Evolutionary conservation across 2,888 invertebrate species (phyloP), one percentile per base, ranked within the genome.

Genomic region (Volucella bombylans): DNA sequence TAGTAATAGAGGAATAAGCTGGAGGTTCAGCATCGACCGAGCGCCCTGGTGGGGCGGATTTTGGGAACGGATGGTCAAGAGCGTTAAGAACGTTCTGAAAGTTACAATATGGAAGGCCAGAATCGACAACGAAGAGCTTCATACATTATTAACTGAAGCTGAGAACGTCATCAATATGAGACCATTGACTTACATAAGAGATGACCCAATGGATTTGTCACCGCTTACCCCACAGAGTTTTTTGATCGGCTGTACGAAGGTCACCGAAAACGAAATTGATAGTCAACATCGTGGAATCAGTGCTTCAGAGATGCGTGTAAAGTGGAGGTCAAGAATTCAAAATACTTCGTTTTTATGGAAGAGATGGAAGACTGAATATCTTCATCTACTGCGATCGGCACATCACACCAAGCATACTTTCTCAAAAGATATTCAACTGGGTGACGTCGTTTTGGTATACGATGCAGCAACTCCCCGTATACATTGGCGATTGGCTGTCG

Each of bases 401-500:
- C 59, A 45, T 59, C 45, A 45, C 18, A 23, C 2, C 18, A 23
- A 2, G 18, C 18, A 23, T 2, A 23, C 18, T 23, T 23, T 23
- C 18, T 43, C 45, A 62, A 62, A 12, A 4, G 12, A 18, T 18
- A 18, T 49, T 14, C 11, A 49, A 38, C 11, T 39, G 8, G 38
- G 57, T 8, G 57, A 57, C 12, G 38, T 57, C 14, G 39, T 57
- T 10, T 10, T 39, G 14, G 39, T 39, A 4, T n/a, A 64, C 38
- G 39, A 49, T 38, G 6, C 18, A 15, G 14, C 31, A 12, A 14
- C 15, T 6, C 11, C 49, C 11, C 14, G 50, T 11, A 64, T 64
- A 64, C 64, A 64, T 31, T 64, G 64, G 64, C 18, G 15, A n/a
- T 14, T 64, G 11, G 50, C 49, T 49, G 14, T 62, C 2, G 47